Conservation (phyloP, 2,888 invertebrate genomes). For the Acrocyrtus sp. region DNA sequence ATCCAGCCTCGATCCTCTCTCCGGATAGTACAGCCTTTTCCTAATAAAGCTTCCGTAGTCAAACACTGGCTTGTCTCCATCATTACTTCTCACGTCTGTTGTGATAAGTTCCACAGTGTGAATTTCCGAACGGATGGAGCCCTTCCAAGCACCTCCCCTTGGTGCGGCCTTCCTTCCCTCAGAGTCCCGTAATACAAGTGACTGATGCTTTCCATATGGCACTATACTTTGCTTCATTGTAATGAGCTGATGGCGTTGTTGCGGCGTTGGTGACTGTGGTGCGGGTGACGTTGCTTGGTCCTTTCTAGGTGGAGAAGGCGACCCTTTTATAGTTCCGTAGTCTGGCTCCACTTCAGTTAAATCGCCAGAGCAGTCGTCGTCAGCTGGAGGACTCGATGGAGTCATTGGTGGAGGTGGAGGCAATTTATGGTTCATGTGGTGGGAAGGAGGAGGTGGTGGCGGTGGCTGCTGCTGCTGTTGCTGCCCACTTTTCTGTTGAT, state of each 20-base stretch:
- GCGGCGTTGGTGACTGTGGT: not conserved
- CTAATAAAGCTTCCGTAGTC: conserved; percentile 61
- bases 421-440: not conserved
- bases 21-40: conserved; percentile 64
- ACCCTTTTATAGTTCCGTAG: conserved; percentile 41
- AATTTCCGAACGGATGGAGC: conserved; percentile 59
- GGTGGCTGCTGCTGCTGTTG: not conserved
- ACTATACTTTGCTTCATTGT: conserved; percentile 36
- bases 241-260: conserved; percentile 25
- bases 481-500: conserved; percentile 5
- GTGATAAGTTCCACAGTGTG: conserved; percentile 60
- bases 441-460: conserved; percentile 21
- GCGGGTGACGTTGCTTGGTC: not conserved
- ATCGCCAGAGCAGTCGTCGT: not conserved
- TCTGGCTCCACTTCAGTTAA: conserved; percentile 39
- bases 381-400: not conserved
- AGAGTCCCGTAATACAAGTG: conserved; percentile 18
- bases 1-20: conserved; percentile 64
- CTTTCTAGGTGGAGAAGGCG: conserved; percentile 31
- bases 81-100: conserved; percentile 33
- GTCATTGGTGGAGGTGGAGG: not conserved
- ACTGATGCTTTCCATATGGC: conserved; percentile 38
- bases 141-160: conserved; percentile 47
- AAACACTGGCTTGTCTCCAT: conserved; percentile 47
- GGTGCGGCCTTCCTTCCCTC: conserved; percentile 5